Conservation (phyloP, 2,113 vertebrate genomes). For the Myanophis thanlyinensis region DNA sequence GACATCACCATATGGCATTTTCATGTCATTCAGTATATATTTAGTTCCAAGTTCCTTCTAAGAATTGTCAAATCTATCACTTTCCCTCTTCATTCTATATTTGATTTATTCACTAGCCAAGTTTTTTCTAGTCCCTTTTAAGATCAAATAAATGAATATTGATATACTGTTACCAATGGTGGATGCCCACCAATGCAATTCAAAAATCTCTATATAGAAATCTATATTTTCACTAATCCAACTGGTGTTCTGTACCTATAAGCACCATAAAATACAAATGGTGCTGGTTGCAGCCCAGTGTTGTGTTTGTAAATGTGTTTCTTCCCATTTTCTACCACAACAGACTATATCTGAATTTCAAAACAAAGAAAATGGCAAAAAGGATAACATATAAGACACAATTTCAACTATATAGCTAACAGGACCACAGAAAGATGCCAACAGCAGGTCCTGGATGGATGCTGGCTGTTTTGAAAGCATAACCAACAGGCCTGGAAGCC, state of each 20-base stretch:
- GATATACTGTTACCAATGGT: background rate
- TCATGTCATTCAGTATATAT: background rate
- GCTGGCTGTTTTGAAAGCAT: background rate
- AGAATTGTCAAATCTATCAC: background rate
- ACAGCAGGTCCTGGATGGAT: background rate
- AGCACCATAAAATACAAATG: background rate
- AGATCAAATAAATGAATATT: background rate
- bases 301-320: background rate
- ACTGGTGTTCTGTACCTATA: background rate
- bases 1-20: background rate
- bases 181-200: background rate
- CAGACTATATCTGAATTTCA: background rate
- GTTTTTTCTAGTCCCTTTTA: background rate
- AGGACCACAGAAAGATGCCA: background rate
- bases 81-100: background rate
- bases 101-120: background rate
- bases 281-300: background rate
- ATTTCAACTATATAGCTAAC: background rate
- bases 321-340: background rate
- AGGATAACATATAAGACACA: background rate
- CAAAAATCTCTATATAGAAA: background rate
- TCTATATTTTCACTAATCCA: background rate
- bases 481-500: background rate
- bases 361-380: background rate
- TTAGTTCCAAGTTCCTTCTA: background rate